Base-by-base conservation (phyloP, 2,113 vertebrate genomes). In the Symphodus melops region DNA sequence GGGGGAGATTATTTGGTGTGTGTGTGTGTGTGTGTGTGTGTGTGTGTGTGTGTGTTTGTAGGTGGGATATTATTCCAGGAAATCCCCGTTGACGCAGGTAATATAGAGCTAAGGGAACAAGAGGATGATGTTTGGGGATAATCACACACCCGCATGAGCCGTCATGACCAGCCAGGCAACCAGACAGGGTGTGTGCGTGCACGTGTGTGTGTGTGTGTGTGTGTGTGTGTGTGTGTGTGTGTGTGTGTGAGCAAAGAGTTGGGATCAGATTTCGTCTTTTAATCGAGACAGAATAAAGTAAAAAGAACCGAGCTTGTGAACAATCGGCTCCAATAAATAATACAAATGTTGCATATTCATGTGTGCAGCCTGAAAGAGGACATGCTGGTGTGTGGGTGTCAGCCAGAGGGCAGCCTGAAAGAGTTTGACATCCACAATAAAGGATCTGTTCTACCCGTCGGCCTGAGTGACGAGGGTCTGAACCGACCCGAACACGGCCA, bases 351-450 rank as follows among this genome's bases (percentile, higher is more conserved):
- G 54, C 63, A 73, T 81, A 76, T 68, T 81, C 64, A 73, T 60
- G 64, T 21, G 3, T 66, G 46, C 8, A 5, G 56, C 2, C 25
- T 81, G 74, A 85, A 85, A 81, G 74, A 57, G 41, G 66, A 51
- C 78, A 58, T 54, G 83, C 78, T 75, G 78, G 69, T 11, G 41
- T 62, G 60, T 74, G 56, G 69, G 70, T 77, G 77, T 81, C 77
- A 76, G 78, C 83, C 78, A 85, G 66, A 81, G 78, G 74, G 74
- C 78, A 78, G 23, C 52, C 12, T 74, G 42, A 85, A 25, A 44
- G 60, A 70, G 78, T 66, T 12, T n/a, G 37, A 74, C 64, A 46
- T 76, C 68, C 72, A 77, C 72, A 72, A 72, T 85, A 81, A 73
- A 81, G 56, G 65, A 42, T 49, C 78, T 59, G 69, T 74, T 64